A percentile compares a stretch with the other conserved stretches of the same genome.
These are phyloP conservation scores for Oligia latruncula DNA, from an alignment of 2,888 invertebrate species.

Conservation along the genomic window DNA sequence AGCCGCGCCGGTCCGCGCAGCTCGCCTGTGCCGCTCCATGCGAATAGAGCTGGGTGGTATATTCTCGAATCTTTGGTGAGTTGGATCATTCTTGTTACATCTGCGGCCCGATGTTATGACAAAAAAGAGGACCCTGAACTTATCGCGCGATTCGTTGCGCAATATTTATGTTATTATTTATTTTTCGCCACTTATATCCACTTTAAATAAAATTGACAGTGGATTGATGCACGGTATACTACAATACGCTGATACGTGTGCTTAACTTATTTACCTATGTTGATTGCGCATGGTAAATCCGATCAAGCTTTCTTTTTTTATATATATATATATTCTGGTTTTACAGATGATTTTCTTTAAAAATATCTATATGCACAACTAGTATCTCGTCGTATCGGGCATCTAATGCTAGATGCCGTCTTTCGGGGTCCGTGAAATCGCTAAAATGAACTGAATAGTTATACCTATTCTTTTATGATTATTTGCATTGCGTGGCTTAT, in stretches of 20 bases:
- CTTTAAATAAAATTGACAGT: conserved; percentile 47
- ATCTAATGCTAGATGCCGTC: conserved; percentile 36
- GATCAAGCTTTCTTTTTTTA: conserved; percentile 3
- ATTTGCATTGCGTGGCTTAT: conserved; percentile 46
- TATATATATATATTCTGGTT: conserved; percentile 15
- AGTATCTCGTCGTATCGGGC: conserved; percentile 18
- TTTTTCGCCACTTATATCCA: conserved; percentile 28
- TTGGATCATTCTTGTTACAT: conserved; percentile 39
- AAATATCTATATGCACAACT: conserved; percentile 30
- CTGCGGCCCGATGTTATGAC: conserved; percentile 33
- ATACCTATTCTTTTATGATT: conserved; percentile 65
- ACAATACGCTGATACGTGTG: conserved; percentile 4
- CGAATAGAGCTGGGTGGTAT: not conserved
- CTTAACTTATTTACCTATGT: conserved; percentile 36
- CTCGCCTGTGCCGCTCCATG: not conserved
- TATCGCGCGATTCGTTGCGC: conserved; percentile 27
- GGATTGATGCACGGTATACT: conserved; percentile 21
- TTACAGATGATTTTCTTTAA: conserved; percentile 11
- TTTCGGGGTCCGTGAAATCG: conserved; percentile 60
- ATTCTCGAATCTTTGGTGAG: conserved; percentile 53
- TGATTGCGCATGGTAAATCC: conserved; percentile 8
- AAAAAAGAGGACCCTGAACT: conserved; percentile 52
- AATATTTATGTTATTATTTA: conserved; percentile 46
- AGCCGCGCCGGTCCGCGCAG: conserved; percentile 37
- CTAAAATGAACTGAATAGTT: conserved; percentile 65